phyloP scores from a whole-genome alignment of 2,797 vertebrate genomes.

The Eospalax fontanierii region DNA sequence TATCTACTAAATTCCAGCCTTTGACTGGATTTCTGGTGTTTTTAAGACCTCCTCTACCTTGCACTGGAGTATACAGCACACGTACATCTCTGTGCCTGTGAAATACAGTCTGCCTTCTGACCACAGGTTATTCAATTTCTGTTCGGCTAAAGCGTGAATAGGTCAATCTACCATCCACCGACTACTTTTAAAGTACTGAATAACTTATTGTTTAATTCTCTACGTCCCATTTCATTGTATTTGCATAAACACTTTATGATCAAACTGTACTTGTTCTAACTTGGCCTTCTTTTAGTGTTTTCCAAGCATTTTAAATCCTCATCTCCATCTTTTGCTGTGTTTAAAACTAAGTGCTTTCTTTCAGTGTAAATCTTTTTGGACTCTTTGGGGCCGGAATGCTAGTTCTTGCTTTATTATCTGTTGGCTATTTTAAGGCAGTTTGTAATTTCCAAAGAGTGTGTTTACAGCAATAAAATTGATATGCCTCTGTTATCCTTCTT shows the following conservation, averaged over 20 bases:
- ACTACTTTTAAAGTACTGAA: slow-evolving; percentile 48
- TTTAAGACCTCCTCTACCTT: not conserved
- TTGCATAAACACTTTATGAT: slow-evolving; percentile 37
- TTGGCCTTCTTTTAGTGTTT: slow-evolving; percentile 67
- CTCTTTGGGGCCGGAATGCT: not conserved
- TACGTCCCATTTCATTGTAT: not conserved
- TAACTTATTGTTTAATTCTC: slow-evolving; percentile 24
- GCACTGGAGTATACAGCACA: not conserved
- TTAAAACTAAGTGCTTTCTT: slow-evolving; percentile 53
- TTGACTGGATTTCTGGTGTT: not conserved
- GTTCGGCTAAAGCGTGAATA: not conserved
- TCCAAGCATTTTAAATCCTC: slow-evolving; percentile 41
- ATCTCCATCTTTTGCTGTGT: not conserved
- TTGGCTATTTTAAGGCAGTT: slow-evolving; percentile 60
- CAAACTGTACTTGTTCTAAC: slow-evolving; percentile 22
- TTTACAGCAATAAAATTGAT: slow-evolving; percentile 74
- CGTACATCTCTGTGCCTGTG: not conserved
- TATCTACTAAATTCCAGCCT: not conserved
- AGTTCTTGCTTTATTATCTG: slow-evolving; percentile 40
- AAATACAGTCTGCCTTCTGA: not conserved
- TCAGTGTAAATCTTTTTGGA: slow-evolving; percentile 17
- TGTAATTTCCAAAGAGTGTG: slow-evolving; percentile 68
- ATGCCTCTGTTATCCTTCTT: slow-evolving; percentile 54
- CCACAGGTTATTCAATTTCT: not conserved
- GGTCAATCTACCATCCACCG: not conserved